These are phyloP conservation scores for Amazona vittata DNA, from an alignment of 2,113 vertebrate genomes.

Conservation along the genomic window DNA sequence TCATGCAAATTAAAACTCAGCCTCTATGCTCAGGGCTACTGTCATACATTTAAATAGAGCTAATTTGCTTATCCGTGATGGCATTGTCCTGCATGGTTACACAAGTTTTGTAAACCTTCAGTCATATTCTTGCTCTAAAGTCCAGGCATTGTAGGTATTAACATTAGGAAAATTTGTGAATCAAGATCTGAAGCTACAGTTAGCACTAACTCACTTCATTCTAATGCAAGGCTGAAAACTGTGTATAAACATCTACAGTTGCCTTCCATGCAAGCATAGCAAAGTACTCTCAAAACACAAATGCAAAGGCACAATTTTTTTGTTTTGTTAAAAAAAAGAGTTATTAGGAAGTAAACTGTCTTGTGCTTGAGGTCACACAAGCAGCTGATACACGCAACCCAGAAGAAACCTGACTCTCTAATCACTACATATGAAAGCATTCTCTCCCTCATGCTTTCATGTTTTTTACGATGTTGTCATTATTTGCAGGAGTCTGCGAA, in stretches of 20 bases:
- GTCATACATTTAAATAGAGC: background rate
- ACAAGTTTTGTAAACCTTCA: background rate
- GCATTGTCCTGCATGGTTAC: background rate
- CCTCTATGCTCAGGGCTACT: background rate
- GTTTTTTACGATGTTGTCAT: background rate
- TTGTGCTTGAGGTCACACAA: background rate
- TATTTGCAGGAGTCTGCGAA: background rate
- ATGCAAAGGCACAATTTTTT: background rate
- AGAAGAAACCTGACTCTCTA: background rate
- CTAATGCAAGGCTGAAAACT: background rate
- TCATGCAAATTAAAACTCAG: background rate
- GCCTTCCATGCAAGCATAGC: background rate
- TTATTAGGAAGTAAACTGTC: background rate
- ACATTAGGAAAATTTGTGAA: background rate
- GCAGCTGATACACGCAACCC: background rate
- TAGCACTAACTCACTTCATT: background rate
- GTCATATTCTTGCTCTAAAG: background rate
- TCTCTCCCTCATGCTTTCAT: fast-evolving
- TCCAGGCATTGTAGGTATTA: background rate
- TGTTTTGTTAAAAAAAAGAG: background rate
- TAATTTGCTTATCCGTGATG: background rate
- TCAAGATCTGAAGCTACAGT: background rate
- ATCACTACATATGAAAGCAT: background rate
- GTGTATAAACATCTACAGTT: fast-evolving
- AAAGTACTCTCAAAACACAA: background rate